Evolutionary conservation across 2,888 invertebrate genomes (phyloP).

Genomic region (Drosophila colorata): DNA sequence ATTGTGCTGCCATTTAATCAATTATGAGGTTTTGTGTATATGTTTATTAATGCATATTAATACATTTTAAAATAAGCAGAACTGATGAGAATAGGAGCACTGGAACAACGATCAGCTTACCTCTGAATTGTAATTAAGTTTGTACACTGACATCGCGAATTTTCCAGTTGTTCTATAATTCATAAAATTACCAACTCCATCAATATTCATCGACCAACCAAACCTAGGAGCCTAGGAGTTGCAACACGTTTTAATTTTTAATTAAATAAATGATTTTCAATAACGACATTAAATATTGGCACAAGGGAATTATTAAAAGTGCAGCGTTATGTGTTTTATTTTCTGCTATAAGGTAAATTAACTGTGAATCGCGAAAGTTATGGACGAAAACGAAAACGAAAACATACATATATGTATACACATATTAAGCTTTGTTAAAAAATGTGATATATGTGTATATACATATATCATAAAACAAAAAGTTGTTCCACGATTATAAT

Average conservation of each 20-base stretch:
- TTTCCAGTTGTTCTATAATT: conserved; percentile 35
- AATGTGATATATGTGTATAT: background rate
- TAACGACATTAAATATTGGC: conserved; percentile 50
- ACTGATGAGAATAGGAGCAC: conserved; percentile 6
- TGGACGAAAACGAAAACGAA: too few species aligned
- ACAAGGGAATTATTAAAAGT: conserved; percentile 51
- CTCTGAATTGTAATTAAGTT: conserved; percentile 68
- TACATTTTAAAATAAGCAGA: conserved; percentile 65
- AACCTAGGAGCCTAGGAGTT: conserved; percentile 12
- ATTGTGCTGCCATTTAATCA: too few species aligned
- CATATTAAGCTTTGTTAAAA: too few species aligned
- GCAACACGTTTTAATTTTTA: conserved; percentile 74
- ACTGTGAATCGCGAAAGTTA: background rate
- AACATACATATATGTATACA: too few species aligned
- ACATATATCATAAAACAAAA: conserved; percentile 38
- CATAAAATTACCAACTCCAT: conserved; percentile 33
- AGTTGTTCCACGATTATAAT: conserved; percentile 68
- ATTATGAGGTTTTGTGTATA: background rate
- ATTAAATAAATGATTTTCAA: conserved; percentile 76
- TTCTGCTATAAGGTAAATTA: conserved; percentile 43
- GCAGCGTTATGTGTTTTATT: conserved; percentile 22
- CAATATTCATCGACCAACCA: conserved; percentile 1
- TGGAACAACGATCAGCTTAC: conserved; percentile 11
- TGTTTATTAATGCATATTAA: conserved; percentile 40
- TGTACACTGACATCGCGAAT: conserved; percentile 46